phyloP scores from a whole-genome alignment of 2,797 vertebrate genomes.

The Pipistrellus nathusii region DNA sequence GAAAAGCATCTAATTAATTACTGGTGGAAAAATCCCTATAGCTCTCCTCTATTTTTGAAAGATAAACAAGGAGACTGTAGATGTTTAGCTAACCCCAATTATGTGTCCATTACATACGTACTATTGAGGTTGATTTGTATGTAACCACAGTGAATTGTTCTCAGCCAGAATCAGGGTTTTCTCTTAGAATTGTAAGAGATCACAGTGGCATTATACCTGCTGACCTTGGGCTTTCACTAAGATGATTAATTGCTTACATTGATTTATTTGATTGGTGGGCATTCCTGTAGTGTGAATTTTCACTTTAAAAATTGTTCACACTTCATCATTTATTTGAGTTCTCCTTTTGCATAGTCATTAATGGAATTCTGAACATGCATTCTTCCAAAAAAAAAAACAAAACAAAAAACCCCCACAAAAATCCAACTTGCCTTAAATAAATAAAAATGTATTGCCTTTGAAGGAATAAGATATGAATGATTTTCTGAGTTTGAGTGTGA shows the following conservation, averaged over 20 bases:
- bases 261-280: conserved; percentile 73
- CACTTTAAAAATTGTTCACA: conserved; percentile 51
- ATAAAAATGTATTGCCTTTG: conserved; percentile 45
- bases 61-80: conserved; percentile 61
- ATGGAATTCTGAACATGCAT: not conserved
- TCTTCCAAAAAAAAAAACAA: not conserved
- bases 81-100: conserved; percentile 71
- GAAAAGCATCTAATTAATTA: conserved; percentile 61
- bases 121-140: conserved; percentile 64
- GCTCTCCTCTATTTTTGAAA: conserved; percentile 64
- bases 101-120: conserved; percentile 65
- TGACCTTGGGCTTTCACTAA: conserved; percentile 75
- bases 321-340: conserved; percentile 52
- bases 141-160: conserved; percentile 46
- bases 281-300: conserved; percentile 68
- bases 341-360: conserved; percentile 34
- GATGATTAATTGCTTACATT: conserved; percentile 73
- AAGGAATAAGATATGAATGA: conserved; percentile 14
- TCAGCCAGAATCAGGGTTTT: conserved; percentile 13
- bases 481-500: conserved; percentile 2
- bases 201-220: conserved; percentile 55
- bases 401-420: not conserved
- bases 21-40: conserved; percentile 40
- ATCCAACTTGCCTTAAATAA: conserved; percentile 19
- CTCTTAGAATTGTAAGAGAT: conserved; percentile 54